phyloP scores from a whole-genome alignment of 2,888 invertebrate genomes.

The Orchesella flavescens region DNA sequence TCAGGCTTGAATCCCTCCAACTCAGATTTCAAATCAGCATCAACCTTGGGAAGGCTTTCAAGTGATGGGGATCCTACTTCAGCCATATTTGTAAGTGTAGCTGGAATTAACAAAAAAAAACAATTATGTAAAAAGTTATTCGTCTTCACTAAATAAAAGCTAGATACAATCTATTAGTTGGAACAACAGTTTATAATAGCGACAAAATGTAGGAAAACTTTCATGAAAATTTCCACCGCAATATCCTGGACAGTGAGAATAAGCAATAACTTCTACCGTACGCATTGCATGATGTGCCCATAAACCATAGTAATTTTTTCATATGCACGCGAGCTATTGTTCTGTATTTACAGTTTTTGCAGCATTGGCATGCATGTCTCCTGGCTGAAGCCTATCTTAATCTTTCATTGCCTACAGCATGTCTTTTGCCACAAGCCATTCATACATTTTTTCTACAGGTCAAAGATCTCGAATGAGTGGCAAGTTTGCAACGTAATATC shows the following conservation, averaged over 20 bases:
- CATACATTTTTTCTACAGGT: slow-evolving; percentile 21
- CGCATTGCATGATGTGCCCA: too few species aligned
- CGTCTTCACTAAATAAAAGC: neutral
- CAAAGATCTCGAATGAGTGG: slow-evolving; percentile 30
- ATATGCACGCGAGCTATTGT: too few species aligned
- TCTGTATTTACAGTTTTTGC: too few species aligned
- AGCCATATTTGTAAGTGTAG: slow-evolving; percentile 74
- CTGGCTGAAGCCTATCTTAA: too few species aligned
- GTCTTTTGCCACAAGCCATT: slow-evolving; percentile 1
- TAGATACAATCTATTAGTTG: neutral
- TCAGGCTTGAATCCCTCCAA: slow-evolving; percentile 92
- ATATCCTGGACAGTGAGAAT: slow-evolving; percentile 57
- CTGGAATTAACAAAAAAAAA: slow-evolving; percentile 12
- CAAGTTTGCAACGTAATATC: neutral
- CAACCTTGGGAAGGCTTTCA: slow-evolving; percentile 93
- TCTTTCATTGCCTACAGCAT: neutral
- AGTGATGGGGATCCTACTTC: slow-evolving; percentile 84
- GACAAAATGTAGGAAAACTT: too few species aligned
- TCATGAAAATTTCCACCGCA: slow-evolving; percentile 23
- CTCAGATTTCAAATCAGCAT: slow-evolving; percentile 90
- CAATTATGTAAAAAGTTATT: slow-evolving; percentile 5
- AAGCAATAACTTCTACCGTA: too few species aligned
- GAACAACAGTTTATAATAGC: too few species aligned
- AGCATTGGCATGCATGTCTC: too few species aligned
- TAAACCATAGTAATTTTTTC: too few species aligned